These are phyloP conservation scores for Capitulum mitella DNA, from an alignment of 2,888 invertebrate genomes.

Conservation along the genomic window DNA sequence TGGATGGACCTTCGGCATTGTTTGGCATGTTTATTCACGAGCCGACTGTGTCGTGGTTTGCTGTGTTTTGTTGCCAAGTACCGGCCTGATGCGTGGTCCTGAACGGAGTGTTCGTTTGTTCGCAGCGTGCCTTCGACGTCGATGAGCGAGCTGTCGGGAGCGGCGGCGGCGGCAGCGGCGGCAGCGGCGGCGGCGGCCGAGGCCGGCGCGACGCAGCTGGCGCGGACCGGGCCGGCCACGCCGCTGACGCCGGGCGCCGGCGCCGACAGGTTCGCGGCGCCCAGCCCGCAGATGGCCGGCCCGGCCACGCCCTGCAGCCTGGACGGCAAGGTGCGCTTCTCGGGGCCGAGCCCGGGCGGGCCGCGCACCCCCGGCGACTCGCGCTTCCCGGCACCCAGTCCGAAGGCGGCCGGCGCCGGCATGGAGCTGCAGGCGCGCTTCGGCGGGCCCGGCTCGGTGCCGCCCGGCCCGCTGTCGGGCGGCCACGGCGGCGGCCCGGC, in stretches of 20 bases:
- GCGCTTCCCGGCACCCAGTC: slow-evolving; percentile 25
- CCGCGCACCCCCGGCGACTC: slow-evolving; percentile 31
- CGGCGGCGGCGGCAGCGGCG: slow-evolving; percentile 40
- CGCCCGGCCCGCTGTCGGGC: background rate
- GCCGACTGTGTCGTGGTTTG: no score
- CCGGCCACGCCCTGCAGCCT: slow-evolving; percentile 33
- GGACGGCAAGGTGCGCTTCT: slow-evolving; percentile 27
- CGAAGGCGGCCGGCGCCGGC: slow-evolving; percentile 3
- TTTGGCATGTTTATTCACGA: no score
- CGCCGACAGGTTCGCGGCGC: slow-evolving; percentile 36
- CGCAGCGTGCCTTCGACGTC: background rate
- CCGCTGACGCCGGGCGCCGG: slow-evolving; percentile 36
- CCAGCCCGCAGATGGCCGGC: slow-evolving; percentile 33
- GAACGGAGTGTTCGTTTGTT: no score
- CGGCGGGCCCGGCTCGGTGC: background rate
- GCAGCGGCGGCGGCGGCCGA: no score
- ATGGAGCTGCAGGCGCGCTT: background rate
- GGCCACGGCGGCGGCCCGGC: background rate
- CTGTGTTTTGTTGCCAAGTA: no score
- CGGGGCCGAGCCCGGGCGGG: slow-evolving; percentile 31
- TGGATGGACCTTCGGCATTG: no score
- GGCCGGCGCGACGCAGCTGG: no score
- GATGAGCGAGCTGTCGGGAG: background rate
- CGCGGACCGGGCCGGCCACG: slow-evolving; percentile 46
- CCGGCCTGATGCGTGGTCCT: no score